These are phyloP conservation scores for Apomyelois bistriatella DNA, from an alignment of 2,888 invertebrate genomes.

Conservation along the genomic window DNA sequence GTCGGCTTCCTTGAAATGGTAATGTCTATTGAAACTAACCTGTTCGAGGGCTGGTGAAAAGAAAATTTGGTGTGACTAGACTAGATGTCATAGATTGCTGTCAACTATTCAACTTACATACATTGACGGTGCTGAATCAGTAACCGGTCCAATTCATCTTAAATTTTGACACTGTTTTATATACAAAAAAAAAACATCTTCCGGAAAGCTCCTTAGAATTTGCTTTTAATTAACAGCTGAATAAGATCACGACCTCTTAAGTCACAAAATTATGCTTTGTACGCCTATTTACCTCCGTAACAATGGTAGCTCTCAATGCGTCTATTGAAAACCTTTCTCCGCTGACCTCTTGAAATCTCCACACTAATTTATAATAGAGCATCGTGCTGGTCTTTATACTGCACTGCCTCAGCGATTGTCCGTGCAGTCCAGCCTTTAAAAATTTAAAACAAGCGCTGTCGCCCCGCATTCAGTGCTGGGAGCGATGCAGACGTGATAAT, in stretches of 20 bases:
- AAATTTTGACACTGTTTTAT: slow-evolving; percentile 18
- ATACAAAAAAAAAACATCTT: background rate
- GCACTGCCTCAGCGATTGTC: background rate
- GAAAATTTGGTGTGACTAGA: slow-evolving; percentile 60
- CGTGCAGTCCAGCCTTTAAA: slow-evolving; percentile 3
- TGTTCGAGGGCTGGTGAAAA: slow-evolving; percentile 49
- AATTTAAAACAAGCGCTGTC: background rate
- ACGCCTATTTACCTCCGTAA: background rate
- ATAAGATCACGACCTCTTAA: background rate
- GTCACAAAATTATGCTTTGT: background rate
- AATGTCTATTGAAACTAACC: slow-evolving; percentile 56
- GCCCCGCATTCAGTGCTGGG: slow-evolving; percentile 38
- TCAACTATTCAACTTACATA: slow-evolving; percentile 41
- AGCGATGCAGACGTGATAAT: slow-evolving; percentile 59
- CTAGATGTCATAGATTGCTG: slow-evolving; percentile 51
- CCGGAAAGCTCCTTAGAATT: background rate
- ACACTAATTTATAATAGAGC: background rate
- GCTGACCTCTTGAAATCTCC: slow-evolving; percentile 6
- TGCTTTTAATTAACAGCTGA: background rate
- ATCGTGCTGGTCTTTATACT: background rate
- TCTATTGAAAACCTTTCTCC: background rate
- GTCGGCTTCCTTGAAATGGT: slow-evolving; percentile 67
- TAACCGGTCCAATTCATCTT: slow-evolving; percentile 19
- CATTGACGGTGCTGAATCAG: slow-evolving; percentile 18
- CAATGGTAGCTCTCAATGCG: background rate